Evolutionary conservation across 1,140 invertebrate species (phyloP), one percentile per base, ranked within the genome.

Genomic region (Dendrolimus kikuchii): DNA sequence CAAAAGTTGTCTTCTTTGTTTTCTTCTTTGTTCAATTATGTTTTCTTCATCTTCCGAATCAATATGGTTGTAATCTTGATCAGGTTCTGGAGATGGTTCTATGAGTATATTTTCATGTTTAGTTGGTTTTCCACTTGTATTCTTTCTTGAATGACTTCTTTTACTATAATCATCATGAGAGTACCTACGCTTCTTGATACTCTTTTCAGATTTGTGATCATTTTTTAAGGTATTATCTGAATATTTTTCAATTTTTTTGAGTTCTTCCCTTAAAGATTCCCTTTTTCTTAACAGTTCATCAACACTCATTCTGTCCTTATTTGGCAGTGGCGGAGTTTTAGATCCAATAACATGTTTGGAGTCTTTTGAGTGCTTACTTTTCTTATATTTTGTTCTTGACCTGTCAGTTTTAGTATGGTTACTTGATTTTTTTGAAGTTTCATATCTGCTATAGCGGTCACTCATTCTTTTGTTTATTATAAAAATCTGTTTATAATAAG

Each of bases 1-100:
- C 41, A 98, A 77, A 7, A 99, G 86, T 79, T 95, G 94, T 83
- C 98, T 96, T 49, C 97, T 89, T 75, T 96, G 93, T 85, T 95
- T 95, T 68, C 97, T 90, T 70, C 95, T 90, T 77, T 92, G 91
- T 79, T 98, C 95, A 86, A 98, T 98, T 71, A 98, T 95, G 52
- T 91, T 91, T 83, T 98, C 96, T 82, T 98, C 97, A 88, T 98
- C 96, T 84, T 98, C 96, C 54, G 83, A 86, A 49, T 84, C 77
- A 57, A 72, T 51, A 56, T 71, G 66, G 36, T 43, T 53, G 51
- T 70, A 58, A 45, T 77, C 72, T 39, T 62, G 42, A 52, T 53
- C 61, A 51, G 62, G 42, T 55, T 70, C 64, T 50, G 74, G 73
- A 40, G 75, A 80, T 52, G 59, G 40, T 36, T 71, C 67, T 47